These are phyloP conservation scores for Cyanistes caeruleus DNA, from an alignment of 2,113 vertebrate genomes.

Conservation along the genomic window DNA sequence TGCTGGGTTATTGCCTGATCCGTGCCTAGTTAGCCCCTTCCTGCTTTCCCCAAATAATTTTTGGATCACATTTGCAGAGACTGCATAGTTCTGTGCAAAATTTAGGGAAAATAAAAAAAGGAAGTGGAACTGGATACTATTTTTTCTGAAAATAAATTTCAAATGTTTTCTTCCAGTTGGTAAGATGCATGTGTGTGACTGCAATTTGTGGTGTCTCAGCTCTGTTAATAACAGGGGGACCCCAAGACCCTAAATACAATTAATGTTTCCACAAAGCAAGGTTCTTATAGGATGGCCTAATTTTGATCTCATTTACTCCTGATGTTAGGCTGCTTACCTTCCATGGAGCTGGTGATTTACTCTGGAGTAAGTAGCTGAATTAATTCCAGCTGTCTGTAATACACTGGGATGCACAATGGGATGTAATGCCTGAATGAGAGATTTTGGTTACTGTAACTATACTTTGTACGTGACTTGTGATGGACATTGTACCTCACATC, in stretches of 20 bases:
- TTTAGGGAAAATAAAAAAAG: not conserved
- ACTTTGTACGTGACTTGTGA: not conserved
- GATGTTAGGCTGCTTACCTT: not conserved
- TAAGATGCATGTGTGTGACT: rapidly evolving
- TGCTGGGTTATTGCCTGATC: not conserved
- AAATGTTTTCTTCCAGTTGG: not conserved
- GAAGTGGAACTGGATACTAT: not conserved
- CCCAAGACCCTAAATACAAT: not conserved
- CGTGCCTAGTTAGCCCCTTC: not conserved
- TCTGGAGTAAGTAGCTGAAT: not conserved
- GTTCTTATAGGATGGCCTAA: not conserved
- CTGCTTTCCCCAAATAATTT: not conserved
- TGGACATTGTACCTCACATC: not conserved
- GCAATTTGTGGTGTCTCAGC: not conserved
- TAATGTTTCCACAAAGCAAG: not conserved
- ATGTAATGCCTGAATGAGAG: not conserved
- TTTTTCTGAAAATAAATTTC: not conserved
- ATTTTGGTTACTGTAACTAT: not conserved
- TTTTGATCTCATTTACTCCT: not conserved
- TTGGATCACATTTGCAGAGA: not conserved
- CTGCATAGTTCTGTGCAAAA: not conserved
- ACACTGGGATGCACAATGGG: not conserved
- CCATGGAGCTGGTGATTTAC: not conserved
- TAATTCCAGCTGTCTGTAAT: not conserved
- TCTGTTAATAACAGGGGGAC: not conserved